Evolutionary conservation across 2,888 invertebrate genomes (phyloP), one percentile per base, ranked within the genome.

Genomic region (Chloromyia formosa): DNA sequence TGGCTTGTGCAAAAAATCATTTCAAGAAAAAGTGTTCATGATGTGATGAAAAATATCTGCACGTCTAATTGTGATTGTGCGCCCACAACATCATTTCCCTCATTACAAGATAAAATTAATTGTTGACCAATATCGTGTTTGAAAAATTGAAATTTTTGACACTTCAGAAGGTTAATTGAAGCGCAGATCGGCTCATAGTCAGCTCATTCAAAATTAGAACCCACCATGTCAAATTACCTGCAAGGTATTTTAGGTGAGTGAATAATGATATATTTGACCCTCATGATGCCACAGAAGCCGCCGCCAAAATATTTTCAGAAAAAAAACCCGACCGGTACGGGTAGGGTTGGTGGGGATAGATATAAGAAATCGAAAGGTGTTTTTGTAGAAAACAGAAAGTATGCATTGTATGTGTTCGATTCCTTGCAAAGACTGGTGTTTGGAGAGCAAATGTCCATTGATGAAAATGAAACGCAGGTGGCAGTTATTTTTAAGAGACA

Each of bases 141-240:
- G 66, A 68, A 53, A 68, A 45, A 68, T 68, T 68, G 66, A 68
- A 68, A 68, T 68, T 68, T 68, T 68, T 53, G 66, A 68, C 66
- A 68, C 66, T 49, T 49, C 22, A 9, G 49, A 53, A 68, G 66
- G 66, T 68, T 68, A 68, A 68, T 45, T 68, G 66, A 68, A 68
- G 66, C 66, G 45, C 66, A 68, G 45, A 10, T 68, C 49, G 14
- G 66, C 12, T 68, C 66, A 68, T 68, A 49, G 66, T 68, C 23
- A 49, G 66, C 49, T 68, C 66, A 68, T 68, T 68, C 49, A 68
- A 68, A 49, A 68, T 68, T 49, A 68, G 40, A n/a, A 22, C 53
- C 49, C 5, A 49, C 66, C 66, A 68, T 68, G 66, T 49, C 66
- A 49, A 68, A 68, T 68, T 53, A 68, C 66, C 66, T 49, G 49